These are phyloP conservation scores for Drosophila austrosaltans DNA, from an alignment of 2,888 invertebrate species.

Conservation along the genomic window DNA sequence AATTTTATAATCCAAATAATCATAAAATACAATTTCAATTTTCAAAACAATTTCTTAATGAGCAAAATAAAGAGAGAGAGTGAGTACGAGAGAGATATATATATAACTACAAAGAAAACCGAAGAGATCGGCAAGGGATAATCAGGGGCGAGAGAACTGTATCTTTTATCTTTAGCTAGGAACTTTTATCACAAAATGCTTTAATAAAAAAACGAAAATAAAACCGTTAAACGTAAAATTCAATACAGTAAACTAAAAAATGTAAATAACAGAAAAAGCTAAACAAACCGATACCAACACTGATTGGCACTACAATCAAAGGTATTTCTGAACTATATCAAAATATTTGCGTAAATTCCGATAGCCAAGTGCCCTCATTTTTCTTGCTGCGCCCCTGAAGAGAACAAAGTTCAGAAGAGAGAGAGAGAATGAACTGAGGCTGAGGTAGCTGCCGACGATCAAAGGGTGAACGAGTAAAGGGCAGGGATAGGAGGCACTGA, in stretches of 20 bases:
- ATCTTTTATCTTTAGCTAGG: not conserved
- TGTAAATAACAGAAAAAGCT: no score
- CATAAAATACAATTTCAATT: conserved; percentile 9
- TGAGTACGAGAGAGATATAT: not conserved
- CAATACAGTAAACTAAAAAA: no score
- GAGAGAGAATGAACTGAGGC: conserved; percentile 27
- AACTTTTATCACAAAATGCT: no score
- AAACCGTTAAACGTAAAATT: no score
- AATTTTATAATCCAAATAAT: conserved; percentile 16
- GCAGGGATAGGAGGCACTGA: not conserved
- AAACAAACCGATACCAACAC: no score
- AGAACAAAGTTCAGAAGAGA: conserved; percentile 30
- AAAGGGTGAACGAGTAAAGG: conserved; percentile 9
- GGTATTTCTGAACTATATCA: not conserved
- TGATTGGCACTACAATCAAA: no score
- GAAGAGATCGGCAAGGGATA: not conserved
- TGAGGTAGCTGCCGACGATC: conserved; percentile 15
- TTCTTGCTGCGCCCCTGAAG: not conserved
- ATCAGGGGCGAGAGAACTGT: not conserved
- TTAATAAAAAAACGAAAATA: no score
- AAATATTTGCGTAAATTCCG: no score
- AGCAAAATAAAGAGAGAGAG: conserved; percentile 6
- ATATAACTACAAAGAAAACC: no score
- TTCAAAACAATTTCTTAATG: conserved; percentile 11
- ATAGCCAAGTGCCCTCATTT: not conserved